Conservation (phyloP, 2,888 invertebrate genomes). For the Odontocolon sp. region DNA sequence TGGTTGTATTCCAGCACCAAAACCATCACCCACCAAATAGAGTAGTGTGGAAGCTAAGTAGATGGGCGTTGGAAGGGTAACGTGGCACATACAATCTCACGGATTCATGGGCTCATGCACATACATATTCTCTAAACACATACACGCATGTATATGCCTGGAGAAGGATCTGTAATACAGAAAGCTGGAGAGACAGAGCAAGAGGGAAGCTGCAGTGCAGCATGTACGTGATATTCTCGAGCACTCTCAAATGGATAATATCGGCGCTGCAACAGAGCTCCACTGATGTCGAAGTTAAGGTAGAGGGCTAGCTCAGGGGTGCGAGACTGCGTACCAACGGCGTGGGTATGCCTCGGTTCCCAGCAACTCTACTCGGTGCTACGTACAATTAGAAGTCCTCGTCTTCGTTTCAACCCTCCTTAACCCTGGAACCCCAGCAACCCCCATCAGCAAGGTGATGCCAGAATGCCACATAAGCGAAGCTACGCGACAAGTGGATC, state of each 20-base stretch:
- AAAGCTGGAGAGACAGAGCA: neutral
- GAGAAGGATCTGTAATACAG: neutral
- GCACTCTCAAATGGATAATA: constrained; percentile 77
- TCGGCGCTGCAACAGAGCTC: constrained; percentile 66
- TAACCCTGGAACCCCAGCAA: no score
- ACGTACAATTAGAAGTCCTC: no score
- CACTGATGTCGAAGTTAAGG: constrained; percentile 73
- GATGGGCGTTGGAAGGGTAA: constrained; percentile 1
- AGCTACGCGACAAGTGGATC: neutral
- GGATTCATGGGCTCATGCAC: neutral
- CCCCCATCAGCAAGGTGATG: constrained; percentile 10
- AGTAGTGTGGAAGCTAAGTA: constrained; percentile 22
- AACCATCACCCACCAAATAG: constrained; percentile 5
- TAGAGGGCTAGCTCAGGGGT: constrained; percentile 10
- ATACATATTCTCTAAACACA: neutral
- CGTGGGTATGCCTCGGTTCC: constrained; percentile 18
- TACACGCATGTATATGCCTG: neutral
- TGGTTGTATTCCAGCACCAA: neutral
- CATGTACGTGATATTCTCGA: constrained; percentile 74
- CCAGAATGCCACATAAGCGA: constrained; percentile 30
- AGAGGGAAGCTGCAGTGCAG: no score
- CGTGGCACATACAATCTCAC: neutral
- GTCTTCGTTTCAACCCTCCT: no score
- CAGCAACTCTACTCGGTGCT: neutral
- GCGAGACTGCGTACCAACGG: constrained; percentile 29